Percentiles rank a stretch among this genome's conserved stretches.
Evolutionary conservation across 2,113 vertebrate species (phyloP).

Genomic region (Colinus virginianus): DNA sequence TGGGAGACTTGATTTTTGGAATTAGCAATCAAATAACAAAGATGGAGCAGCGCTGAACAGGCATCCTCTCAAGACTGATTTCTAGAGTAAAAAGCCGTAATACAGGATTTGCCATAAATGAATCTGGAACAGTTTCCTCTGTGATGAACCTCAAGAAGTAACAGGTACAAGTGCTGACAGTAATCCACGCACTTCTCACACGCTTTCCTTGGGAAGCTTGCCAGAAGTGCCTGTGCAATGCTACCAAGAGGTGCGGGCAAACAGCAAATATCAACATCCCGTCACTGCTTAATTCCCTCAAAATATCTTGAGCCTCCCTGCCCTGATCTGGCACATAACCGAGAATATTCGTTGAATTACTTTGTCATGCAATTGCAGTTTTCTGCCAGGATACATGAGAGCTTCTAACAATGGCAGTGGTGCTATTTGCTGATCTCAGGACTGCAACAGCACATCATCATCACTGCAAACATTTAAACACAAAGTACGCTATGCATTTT

Average conservation of each 20-base stretch:
- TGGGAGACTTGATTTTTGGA: background rate
- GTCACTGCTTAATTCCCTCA: background rate
- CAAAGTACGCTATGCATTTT: background rate
- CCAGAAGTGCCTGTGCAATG: background rate
- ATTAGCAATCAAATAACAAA: background rate
- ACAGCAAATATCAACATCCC: background rate
- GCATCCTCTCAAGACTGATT: background rate
- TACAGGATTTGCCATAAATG: background rate
- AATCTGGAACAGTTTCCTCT: background rate
- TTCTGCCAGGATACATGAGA: background rate
- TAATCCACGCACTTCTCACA: background rate
- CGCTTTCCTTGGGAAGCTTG: background rate
- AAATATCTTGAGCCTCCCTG: background rate
- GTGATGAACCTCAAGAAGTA: background rate
- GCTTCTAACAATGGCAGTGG: background rate
- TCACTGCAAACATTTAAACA: background rate
- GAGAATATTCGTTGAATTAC: background rate
- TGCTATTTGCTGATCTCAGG: background rate
- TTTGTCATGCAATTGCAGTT: background rate
- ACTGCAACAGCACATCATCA: background rate
- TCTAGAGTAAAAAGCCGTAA: background rate
- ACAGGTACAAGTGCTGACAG: slow-evolving; percentile 11
- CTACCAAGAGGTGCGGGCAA: background rate
- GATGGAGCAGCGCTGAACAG: accelerated
- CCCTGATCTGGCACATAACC: background rate